Base-by-base conservation (phyloP, 2,113 vertebrate genomes). In the Willisornis vidua region DNA sequence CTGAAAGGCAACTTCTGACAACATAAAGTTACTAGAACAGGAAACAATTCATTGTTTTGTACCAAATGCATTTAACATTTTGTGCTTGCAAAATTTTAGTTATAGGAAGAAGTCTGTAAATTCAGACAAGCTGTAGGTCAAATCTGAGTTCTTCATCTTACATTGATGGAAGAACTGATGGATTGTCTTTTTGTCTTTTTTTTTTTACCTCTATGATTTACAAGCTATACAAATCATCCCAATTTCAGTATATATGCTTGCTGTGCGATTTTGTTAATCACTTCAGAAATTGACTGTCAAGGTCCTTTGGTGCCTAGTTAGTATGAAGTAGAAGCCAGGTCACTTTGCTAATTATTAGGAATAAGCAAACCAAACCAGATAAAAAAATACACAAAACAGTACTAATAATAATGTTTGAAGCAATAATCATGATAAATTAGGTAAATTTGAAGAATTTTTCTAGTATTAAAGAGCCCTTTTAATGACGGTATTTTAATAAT, bases 21-120 rank as follows among this genome's bases (percentile, higher is more conserved):
- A 81, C 70, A 75, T n/a, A 41, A 80, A 68, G 28, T 90, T 91
- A 70, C 85, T 86, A 91, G n/a, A 87, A 45, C 15, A 94, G 85
- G 85, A 97, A 95, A 91, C 55, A 62, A 92, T 95, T 67, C 51
- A 80, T 95, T 94, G 77, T 87, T 23, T 90, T 86, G 31, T 65
- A 70, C 74, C 39, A 12, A 76, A 90, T 59, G 18, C 7, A 33
- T 58, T 76, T 61, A 76, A 79, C 28, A 22, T 4, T 55, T 48
- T 33, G 7, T 67, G 12, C 25, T 76, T 91, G 23, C 49, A 83
- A 89, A 82, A 74, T 54, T 62, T 87, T 85, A 66, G 13, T 74
- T 65, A 23, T 19, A 48, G 25, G 57, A 66, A 58, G 37, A 77
- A 52, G 8, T 28, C 20, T 73, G 25, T 70, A 85, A 91, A 87